Evolutionary conservation across 2,797 vertebrate genomes (phyloP).

Genomic region (Cottoperca gobio): DNA sequence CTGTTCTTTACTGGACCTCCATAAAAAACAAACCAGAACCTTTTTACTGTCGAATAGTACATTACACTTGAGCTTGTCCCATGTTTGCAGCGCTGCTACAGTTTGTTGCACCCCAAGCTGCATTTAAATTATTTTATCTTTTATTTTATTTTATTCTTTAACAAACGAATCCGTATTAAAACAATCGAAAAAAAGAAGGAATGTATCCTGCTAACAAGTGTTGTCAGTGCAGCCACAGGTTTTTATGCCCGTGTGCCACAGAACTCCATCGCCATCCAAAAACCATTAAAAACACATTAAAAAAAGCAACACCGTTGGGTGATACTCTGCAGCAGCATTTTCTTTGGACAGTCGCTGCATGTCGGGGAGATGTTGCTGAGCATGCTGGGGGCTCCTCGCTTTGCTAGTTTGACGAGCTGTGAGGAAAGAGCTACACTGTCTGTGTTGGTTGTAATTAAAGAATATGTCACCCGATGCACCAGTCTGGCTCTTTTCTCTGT

Average conservation of each 20-base stretch:
- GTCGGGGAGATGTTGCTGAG: constrained; percentile 18
- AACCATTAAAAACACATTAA: constrained; percentile 58
- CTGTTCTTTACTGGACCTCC: constrained; percentile 67
- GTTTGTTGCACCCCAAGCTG: constrained; percentile 42
- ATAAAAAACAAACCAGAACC: constrained; percentile 48
- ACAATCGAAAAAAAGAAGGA: constrained; percentile 27
- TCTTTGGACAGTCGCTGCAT: constrained; percentile 31
- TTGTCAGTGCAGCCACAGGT: constrained; percentile 35
- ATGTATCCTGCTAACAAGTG: constrained; percentile 54
- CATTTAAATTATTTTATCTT: constrained; percentile 39
- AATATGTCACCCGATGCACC: constrained; percentile 37
- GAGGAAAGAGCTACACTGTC: constrained; percentile 21
- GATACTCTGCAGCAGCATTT: constrained; percentile 33
- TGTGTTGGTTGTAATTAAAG: constrained; percentile 49
- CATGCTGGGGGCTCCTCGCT: constrained; percentile 23
- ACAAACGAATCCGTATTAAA: constrained; percentile 33
- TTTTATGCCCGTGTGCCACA: constrained; percentile 37
- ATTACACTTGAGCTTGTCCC: constrained; percentile 34
- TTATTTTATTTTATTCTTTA: constrained; percentile 13
- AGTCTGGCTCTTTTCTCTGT: constrained; percentile 21
- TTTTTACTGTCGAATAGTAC: constrained; percentile 45
- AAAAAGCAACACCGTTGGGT: constrained; percentile 30
- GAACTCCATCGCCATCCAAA: constrained; percentile 33
- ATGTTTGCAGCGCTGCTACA: constrained; percentile 23
- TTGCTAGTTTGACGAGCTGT: constrained; percentile 43